Percentiles rank a stretch among this genome's conserved stretches.
These are phyloP conservation scores for Seriola rivoliana DNA, from an alignment of 2,113 vertebrate species.

Conservation along the genomic window DNA sequence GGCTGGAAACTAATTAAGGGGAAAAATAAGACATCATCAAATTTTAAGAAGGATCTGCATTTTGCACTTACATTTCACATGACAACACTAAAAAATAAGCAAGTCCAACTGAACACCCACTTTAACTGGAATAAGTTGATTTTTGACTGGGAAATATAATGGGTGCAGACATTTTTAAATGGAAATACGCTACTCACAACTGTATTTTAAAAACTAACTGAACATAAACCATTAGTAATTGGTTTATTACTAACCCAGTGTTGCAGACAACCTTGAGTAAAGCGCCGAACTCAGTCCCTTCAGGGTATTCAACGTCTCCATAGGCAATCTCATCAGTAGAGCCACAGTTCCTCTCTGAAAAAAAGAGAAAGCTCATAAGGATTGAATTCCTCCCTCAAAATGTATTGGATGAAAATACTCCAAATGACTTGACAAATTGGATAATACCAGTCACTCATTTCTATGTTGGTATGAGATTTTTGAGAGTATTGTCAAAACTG, in stretches of 20 bases:
- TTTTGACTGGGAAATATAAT: not conserved
- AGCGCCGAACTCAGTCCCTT: slow-evolving; percentile 31
- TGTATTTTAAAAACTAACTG: not conserved
- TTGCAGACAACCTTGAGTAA: accelerated
- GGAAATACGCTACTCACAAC: not conserved
- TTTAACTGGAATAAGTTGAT: not conserved
- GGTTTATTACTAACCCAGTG: slow-evolving; percentile 8
- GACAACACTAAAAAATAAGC: not conserved
- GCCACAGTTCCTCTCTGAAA: slow-evolving; percentile 56
- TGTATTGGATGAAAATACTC: not conserved
- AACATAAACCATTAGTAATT: not conserved
- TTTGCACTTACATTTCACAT: not conserved
- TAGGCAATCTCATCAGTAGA: accelerated
- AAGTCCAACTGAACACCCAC: not conserved
- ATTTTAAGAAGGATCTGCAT: not conserved
- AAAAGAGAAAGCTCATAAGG: not conserved
- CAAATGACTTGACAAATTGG: not conserved
- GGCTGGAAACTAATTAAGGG: accelerated
- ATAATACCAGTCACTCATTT: not conserved
- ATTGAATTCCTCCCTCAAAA: not conserved
- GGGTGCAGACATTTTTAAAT: not conserved
- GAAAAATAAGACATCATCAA: not conserved
- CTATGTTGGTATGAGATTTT: not conserved
- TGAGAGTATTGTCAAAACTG: not conserved
- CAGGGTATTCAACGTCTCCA: accelerated